These are phyloP conservation scores for Erithacus rubecula DNA, from an alignment of 2,797 vertebrate genomes.

Conservation along the genomic window DNA sequence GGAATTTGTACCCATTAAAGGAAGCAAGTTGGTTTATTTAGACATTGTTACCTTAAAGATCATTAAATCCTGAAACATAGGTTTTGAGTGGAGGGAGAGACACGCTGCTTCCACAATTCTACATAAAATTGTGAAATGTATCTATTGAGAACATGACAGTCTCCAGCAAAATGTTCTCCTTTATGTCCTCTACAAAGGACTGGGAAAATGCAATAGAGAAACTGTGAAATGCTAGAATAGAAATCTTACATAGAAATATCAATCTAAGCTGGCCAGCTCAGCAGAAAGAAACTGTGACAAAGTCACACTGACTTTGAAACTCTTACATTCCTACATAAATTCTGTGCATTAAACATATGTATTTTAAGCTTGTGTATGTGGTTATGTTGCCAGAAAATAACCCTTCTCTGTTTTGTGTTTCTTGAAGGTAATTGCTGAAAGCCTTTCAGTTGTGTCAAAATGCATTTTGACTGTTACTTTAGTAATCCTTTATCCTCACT, in stretches of 20 bases:
- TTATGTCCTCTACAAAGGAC: background rate
- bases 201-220: background rate
- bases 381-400: background rate
- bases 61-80: background rate
- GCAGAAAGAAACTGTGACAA: background rate
- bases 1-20: background rate
- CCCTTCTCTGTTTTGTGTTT: background rate
- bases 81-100: background rate
- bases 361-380: background rate
- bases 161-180: background rate
- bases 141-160: background rate
- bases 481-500: conserved; percentile 83
- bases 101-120: background rate
- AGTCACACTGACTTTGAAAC: background rate
- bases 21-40: background rate
- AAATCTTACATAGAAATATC: background rate
- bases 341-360: background rate
- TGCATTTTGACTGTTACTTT: conserved; percentile 86
- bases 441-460: conserved; percentile 87
- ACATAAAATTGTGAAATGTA: background rate
- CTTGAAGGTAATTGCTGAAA: conserved; percentile 88
- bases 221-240: background rate
- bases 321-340: background rate
- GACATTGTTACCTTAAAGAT: background rate
- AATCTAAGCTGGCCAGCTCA: background rate